Conservation (phyloP, 2,113 vertebrate genomes). For the Serilophus lunatus region DNA sequence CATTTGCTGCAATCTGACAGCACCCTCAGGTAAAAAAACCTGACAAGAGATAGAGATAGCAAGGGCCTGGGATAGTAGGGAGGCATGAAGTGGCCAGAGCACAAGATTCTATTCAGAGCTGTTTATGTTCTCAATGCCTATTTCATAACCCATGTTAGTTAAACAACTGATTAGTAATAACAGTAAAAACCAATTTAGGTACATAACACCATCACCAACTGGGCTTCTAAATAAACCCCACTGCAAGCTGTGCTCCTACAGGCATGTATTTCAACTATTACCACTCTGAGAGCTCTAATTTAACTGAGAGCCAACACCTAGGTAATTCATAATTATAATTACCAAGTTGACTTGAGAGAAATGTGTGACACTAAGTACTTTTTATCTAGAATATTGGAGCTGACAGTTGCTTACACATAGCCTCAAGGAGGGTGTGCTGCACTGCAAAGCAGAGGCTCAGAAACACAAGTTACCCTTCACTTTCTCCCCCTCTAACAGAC, state of each 20-base stretch:
- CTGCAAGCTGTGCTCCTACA: background rate
- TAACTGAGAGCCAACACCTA: background rate
- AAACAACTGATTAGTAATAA: background rate
- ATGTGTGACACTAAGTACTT: background rate
- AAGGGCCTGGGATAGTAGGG: background rate
- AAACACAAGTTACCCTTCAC: background rate
- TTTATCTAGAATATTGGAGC: background rate
- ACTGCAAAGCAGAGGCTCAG: background rate
- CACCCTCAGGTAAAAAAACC: background rate
- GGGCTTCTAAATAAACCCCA: background rate
- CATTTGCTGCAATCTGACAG: background rate
- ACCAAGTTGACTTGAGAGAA: background rate
- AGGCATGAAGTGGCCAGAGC: background rate
- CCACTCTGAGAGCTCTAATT: background rate
- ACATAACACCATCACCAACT: background rate
- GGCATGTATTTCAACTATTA: background rate
- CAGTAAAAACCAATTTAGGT: background rate
- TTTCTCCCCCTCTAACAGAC: background rate
- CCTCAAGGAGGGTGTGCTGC: background rate
- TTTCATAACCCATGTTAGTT: background rate
- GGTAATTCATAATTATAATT: background rate
- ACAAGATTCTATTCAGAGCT: background rate
- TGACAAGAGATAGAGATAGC: rapidly evolving
- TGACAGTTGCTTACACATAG: background rate
- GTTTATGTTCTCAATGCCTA: background rate